Percentiles rank a stretch among this genome's conserved stretches.
phyloP scores from a whole-genome alignment of 2,888 invertebrate species.

The Laothoe populi region DNA sequence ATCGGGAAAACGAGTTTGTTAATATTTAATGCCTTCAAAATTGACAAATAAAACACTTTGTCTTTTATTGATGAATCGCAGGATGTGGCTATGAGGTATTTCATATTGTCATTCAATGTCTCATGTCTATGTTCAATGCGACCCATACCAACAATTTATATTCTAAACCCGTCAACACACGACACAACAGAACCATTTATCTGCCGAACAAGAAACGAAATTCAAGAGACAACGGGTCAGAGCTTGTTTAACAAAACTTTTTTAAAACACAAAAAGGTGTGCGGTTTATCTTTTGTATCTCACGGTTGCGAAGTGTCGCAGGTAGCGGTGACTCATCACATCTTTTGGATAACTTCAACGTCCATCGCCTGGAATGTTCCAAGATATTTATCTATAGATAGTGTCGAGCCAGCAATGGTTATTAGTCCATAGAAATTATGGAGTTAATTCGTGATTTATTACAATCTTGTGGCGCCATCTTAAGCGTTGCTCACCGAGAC shows the following conservation, averaged over 20 bases:
- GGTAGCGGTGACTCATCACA: slow-evolving; percentile 18
- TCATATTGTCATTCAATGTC: too few species aligned
- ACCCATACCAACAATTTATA: background rate
- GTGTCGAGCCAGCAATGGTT: background rate
- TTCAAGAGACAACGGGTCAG: background rate
- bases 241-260: slow-evolving; percentile 14
- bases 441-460: slow-evolving; percentile 7
- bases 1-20: too few species aligned
- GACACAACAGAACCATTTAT: background rate
- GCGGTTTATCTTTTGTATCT: slow-evolving; percentile 18
- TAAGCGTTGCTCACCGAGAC: background rate
- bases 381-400: background rate
- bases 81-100: too few species aligned
- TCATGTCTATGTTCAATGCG: too few species aligned
- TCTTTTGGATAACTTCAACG: too few species aligned
- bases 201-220: background rate
- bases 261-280: slow-evolving; percentile 21
- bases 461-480: background rate
- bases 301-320: slow-evolving; percentile 16
- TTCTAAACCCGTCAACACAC: background rate
- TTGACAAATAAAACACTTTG: too few species aligned
- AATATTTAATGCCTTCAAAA: too few species aligned
- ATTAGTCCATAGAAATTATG: background rate
- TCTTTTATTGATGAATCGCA: too few species aligned
- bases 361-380: slow-evolving; percentile 6